Evolutionary conservation across 2,888 invertebrate genomes (phyloP).

Genomic region (Perizoma flavofasciatum): DNA sequence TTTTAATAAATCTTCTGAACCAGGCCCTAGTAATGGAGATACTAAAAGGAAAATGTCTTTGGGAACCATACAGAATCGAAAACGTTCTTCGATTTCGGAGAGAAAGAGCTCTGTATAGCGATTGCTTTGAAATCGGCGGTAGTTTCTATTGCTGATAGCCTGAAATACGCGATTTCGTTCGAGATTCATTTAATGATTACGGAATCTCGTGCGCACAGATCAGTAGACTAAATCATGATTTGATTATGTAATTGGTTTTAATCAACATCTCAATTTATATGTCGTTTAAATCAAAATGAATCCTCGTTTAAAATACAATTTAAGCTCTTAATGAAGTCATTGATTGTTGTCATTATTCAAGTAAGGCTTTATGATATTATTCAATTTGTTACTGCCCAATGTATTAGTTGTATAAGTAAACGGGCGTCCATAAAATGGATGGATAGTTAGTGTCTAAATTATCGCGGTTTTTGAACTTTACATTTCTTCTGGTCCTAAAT

Average conservation of each 20-base stretch:
- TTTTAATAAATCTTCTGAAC: slow-evolving; percentile 60
- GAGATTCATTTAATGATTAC: slow-evolving; percentile 38
- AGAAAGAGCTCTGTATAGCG: slow-evolving; percentile 78
- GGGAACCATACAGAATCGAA: slow-evolving; percentile 74
- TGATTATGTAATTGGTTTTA: slow-evolving; percentile 25
- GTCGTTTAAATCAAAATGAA: slow-evolving; percentile 34
- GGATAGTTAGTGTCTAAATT: slow-evolving; percentile 60
- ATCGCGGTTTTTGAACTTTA: slow-evolving; percentile 47
- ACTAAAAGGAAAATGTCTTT: slow-evolving; percentile 79
- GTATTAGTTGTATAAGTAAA: slow-evolving; percentile 52
- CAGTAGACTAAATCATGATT: slow-evolving; percentile 10
- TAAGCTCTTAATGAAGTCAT: no score
- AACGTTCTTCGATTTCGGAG: slow-evolving; percentile 74
- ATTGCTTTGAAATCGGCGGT: slow-evolving; percentile 30
- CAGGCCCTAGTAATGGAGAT: slow-evolving; percentile 55
- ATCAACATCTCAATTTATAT: slow-evolving; percentile 47
- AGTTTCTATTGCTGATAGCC: background rate
- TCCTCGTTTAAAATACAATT: no score
- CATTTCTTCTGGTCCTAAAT: slow-evolving; percentile 49
- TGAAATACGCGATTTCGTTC: slow-evolving; percentile 13
- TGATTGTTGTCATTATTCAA: background rate
- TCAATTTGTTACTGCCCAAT: slow-evolving; percentile 50
- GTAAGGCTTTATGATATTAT: slow-evolving; percentile 32
- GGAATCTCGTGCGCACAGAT: slow-evolving; percentile 12
- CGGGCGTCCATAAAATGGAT: slow-evolving; percentile 70